Conservation (phyloP, 1,140 invertebrate genomes). For the Drosophila virilis region DNA sequence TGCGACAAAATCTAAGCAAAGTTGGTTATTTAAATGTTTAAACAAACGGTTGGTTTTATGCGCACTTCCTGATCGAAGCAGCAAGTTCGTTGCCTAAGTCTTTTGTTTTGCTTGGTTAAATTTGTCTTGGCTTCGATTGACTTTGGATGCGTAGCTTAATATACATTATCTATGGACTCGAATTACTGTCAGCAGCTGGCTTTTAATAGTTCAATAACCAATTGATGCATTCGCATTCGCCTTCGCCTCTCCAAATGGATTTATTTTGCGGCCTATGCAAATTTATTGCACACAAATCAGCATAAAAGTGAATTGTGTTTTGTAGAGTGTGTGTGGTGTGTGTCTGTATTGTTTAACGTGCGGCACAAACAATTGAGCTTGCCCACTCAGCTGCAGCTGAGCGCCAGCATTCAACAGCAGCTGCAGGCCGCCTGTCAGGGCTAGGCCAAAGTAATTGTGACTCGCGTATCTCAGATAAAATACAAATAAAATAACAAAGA, state of each 20-base stretch:
- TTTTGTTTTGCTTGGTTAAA: conserved; percentile 38
- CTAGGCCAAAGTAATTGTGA: conserved; percentile 70
- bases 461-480: conserved; percentile 37
- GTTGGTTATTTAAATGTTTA: conserved; percentile 25
- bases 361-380: conserved; percentile 50
- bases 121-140: conserved; percentile 22
- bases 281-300: conserved; percentile 54
- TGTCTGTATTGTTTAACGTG: conserved; percentile 23
- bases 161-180: conserved; percentile 25
- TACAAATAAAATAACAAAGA: conserved; percentile 6
- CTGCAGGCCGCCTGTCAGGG: conserved; percentile 61
- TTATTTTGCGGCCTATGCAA: conserved; percentile 36
- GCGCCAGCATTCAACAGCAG: conserved; percentile 42
- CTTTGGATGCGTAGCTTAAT: conserved; percentile 19
- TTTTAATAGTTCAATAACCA: conserved; percentile 67
- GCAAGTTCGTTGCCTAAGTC: conserved; percentile 58
- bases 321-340: background rate
- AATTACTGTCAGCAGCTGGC: background rate
- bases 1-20: conserved; percentile 34
- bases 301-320: conserved; percentile 70
- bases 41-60: conserved; percentile 43
- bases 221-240: conserved; percentile 59
- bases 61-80: conserved; percentile 58
- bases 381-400: conserved; percentile 37
- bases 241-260: conserved; percentile 31